Percentiles rank a stretch among this genome's conserved stretches.
These are phyloP conservation scores for Furcula furcula DNA, from an alignment of 2,888 invertebrate genomes.

Conservation along the genomic window DNA sequence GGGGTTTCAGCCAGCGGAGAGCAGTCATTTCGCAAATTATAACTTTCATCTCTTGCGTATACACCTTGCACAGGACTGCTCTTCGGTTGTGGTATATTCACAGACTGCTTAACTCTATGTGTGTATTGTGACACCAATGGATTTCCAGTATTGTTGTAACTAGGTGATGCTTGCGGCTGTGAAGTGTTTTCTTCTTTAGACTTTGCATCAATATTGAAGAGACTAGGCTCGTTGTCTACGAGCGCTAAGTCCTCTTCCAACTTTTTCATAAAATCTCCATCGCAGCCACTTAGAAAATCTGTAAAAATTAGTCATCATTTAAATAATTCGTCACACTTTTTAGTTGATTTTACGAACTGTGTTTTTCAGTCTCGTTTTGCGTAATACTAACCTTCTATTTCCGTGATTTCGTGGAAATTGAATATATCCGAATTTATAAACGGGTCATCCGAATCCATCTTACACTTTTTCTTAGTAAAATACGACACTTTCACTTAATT, in stretches of 20 bases:
- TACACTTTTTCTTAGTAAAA: constrained; percentile 16
- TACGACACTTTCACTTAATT: constrained; percentile 13
- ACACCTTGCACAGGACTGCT: constrained; percentile 54
- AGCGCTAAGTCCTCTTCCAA: constrained; percentile 69
- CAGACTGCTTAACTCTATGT: constrained; percentile 37
- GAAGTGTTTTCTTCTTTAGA: constrained; percentile 42
- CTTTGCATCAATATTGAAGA: constrained; percentile 59
- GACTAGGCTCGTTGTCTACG: constrained; percentile 52
- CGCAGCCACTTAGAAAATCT: constrained; percentile 86
- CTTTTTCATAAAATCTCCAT: constrained; percentile 83
- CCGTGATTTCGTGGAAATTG: constrained; percentile 85
- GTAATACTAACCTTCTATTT: constrained; percentile 83
- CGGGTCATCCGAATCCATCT: constrained; percentile 64
- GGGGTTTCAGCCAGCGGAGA: constrained; percentile 54
- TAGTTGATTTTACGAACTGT: background rate
- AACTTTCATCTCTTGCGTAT: constrained; percentile 55
- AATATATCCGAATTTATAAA: constrained; percentile 81
- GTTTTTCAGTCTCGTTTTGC: constrained; percentile 3
- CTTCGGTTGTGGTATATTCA: constrained; percentile 41
- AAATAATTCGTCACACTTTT: background rate
- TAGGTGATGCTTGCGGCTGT: constrained; percentile 56
- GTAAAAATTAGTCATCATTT: constrained; percentile 14
- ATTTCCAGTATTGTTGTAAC: constrained; percentile 55
- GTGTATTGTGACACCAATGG: constrained; percentile 67
- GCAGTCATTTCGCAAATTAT: constrained; percentile 50